Evolutionary conservation across 2,888 invertebrate genomes (phyloP).

Genomic region (Xestoiulus laeticollis): DNA sequence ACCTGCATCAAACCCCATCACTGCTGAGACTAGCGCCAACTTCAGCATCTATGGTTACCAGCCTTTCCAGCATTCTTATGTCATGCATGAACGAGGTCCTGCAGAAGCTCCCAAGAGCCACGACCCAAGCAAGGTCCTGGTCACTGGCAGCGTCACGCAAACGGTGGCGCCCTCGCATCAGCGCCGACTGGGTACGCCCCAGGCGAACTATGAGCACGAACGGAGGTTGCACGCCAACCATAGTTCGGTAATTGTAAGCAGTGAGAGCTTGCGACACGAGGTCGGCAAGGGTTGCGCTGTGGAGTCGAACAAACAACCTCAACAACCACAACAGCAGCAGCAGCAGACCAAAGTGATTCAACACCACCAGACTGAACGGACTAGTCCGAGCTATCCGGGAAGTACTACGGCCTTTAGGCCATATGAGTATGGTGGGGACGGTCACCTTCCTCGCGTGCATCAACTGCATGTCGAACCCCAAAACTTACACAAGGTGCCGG

Average conservation of each 20-base stretch:
- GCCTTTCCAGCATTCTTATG: slow-evolving; percentile 63
- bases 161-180: slow-evolving; percentile 44
- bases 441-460: not conserved
- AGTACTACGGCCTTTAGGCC: slow-evolving; percentile 56
- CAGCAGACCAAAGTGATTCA: not conserved
- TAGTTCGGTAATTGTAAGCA: slow-evolving; percentile 48
- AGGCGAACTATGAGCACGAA: not conserved
- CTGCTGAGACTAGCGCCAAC: slow-evolving; percentile 57
- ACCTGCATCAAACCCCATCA: not conserved
- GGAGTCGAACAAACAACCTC: not conserved
- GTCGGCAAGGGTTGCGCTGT: not conserved
- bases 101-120: slow-evolving; percentile 5
- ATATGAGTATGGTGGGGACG: slow-evolving; percentile 56
- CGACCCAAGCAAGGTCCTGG: slow-evolving; percentile 48
- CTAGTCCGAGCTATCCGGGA: slow-evolving; percentile 45
- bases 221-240: not conserved
- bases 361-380: not conserved
- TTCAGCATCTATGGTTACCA: slow-evolving; percentile 65
- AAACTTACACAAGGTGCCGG: slow-evolving; percentile 30
- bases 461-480: slow-evolving; percentile 20
- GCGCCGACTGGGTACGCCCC: slow-evolving; percentile 42
- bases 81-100: slow-evolving; percentile 58
- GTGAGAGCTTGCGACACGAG: slow-evolving; percentile 51
- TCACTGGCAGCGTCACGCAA: slow-evolving; percentile 46
- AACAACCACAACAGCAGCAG: not conserved